Evolutionary conservation across 2,888 invertebrate genomes (phyloP).

Genomic region (Meliscaeva auricollis): DNA sequence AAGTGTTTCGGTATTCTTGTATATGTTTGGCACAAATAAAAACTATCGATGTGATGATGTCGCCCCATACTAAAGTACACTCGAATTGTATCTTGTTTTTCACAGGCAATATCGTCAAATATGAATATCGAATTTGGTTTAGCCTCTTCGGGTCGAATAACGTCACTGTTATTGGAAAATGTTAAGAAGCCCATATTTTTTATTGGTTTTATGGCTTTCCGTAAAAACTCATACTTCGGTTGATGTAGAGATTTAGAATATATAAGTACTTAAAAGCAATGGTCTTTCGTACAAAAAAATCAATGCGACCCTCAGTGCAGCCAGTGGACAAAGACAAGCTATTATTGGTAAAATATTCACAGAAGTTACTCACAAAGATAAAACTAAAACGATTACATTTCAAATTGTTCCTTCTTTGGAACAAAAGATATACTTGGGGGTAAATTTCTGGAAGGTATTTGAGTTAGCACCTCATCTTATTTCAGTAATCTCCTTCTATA

Average conservation of each 20-base stretch:
- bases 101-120: conserved; percentile 81
- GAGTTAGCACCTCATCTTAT: too few species aligned
- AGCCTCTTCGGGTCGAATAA: conserved; percentile 67
- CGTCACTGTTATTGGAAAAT: conserved; percentile 68
- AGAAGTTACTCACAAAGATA: too few species aligned
- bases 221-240: conserved; percentile 77
- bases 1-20: conserved; percentile 79
- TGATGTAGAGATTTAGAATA: conserved; percentile 79
- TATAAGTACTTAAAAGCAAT: too few species aligned
- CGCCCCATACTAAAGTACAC: conserved; percentile 79
- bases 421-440: too few species aligned
- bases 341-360: too few species aligned
- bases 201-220: conserved; percentile 65
- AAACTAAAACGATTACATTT: too few species aligned
- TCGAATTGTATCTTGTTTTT: conserved; percentile 78
- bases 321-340: too few species aligned
- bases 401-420: too few species aligned
- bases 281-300: too few species aligned
- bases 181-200: conserved; percentile 59
- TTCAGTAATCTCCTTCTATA: too few species aligned
- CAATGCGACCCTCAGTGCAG: too few species aligned
- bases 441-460: too few species aligned
- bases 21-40: conserved; percentile 78
- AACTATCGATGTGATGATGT: conserved; percentile 79
- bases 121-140: conserved; percentile 79